Evolutionary conservation across 2,888 invertebrate genomes (phyloP).

Genomic region (Neoaliturus tenellus): DNA sequence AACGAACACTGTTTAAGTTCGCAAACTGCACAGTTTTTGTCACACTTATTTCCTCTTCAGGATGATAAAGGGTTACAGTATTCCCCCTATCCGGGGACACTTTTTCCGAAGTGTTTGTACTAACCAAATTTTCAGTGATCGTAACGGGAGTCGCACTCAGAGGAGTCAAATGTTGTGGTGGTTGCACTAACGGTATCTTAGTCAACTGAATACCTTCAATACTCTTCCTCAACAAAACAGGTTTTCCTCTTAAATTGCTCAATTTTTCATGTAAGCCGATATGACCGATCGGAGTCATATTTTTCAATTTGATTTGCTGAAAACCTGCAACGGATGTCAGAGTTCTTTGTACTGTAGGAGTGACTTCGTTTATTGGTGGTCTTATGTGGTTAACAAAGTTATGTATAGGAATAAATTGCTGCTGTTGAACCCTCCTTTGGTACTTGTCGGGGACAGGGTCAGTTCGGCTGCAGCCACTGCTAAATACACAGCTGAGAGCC

Average conservation of each 20-base stretch:
- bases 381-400: background rate
- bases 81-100: background rate
- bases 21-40: slow-evolving; percentile 23
- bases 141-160: background rate
- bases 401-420: background rate
- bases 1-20: background rate
- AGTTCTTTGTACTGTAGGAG: background rate
- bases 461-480: slow-evolving; percentile 19
- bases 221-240: background rate
- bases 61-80: slow-evolving; percentile 2
- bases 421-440: background rate
- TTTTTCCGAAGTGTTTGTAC: background rate
- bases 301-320: background rate
- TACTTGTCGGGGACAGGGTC: background rate
- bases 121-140: background rate
- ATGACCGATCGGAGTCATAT: slow-evolving; percentile 2
- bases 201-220: background rate
- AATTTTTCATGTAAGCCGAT: background rate
- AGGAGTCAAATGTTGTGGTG: background rate
- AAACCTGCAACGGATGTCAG: background rate
- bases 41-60: background rate
- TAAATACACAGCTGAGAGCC: background rate
- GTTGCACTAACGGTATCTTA: background rate
- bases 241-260: background rate
- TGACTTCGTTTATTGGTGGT: background rate